A percentile compares a stretch with the other conserved stretches of the same genome.
Evolutionary conservation across 1,140 invertebrate genomes (phyloP).

Genomic region (Trypoxylus dichotomus): DNA sequence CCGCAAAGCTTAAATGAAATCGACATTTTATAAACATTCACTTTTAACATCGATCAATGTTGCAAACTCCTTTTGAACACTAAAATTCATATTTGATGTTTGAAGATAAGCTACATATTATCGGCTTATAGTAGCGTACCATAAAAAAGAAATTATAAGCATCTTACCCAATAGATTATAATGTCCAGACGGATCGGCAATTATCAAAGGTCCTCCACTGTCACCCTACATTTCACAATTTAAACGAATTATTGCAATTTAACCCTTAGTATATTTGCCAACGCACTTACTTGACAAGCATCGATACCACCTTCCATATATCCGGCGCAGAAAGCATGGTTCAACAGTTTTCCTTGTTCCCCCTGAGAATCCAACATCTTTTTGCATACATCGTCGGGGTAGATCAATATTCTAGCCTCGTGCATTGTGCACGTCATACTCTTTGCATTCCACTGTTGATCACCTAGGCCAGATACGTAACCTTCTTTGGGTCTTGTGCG

Average conservation of each 20-base stretch:
- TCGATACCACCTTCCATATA: slow-evolving; percentile 48
- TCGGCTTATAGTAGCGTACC: background rate
- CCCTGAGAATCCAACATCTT: slow-evolving; percentile 42
- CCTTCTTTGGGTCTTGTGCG: slow-evolving; percentile 37
- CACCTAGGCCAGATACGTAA: slow-evolving; percentile 43
- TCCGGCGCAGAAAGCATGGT: slow-evolving; percentile 49
- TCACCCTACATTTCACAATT: slow-evolving; percentile 42
- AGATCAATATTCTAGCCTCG: slow-evolving; percentile 45
- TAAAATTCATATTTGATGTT: no score
- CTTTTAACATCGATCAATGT: no score
- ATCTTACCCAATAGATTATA: slow-evolving; percentile 42
- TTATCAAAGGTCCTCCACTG: slow-evolving; percentile 48
- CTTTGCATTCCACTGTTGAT: slow-evolving; percentile 37
- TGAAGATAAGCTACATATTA: background rate
- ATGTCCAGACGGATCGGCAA: slow-evolving; percentile 36
- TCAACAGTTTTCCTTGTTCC: slow-evolving; percentile 38
- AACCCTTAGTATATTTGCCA: background rate
- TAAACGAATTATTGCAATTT: background rate
- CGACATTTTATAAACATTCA: no score
- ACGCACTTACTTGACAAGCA: slow-evolving; percentile 45
- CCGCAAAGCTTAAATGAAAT: no score
- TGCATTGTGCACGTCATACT: slow-evolving; percentile 44
- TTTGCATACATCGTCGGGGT: slow-evolving; percentile 39
- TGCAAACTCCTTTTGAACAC: no score
- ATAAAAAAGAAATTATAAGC: background rate